phyloP scores from a whole-genome alignment of 2,888 invertebrate genomes.

The Clistopyga incitator region DNA sequence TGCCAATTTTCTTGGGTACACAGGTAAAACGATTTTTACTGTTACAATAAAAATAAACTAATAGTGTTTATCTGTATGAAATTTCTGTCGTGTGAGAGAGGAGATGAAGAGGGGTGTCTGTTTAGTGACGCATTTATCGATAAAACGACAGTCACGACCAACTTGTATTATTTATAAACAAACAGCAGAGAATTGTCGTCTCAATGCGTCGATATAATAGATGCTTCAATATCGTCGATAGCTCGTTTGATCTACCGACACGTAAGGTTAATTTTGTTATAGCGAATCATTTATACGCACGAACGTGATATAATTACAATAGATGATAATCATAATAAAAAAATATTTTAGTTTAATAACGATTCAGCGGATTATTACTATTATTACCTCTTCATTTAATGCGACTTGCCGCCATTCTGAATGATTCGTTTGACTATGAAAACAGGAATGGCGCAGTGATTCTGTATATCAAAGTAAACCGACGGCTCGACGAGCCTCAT shows the following conservation, averaged over 20 bases:
- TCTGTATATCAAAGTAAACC: not conserved
- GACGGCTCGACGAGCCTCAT: not conserved
- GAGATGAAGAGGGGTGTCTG: not conserved
- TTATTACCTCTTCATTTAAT: slow-evolving; percentile 15
- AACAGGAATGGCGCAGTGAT: not conserved
- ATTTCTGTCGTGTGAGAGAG: slow-evolving; percentile 25
- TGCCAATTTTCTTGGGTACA: slow-evolving; percentile 16
- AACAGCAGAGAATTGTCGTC: slow-evolving; percentile 15
- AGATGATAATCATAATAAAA: slow-evolving; percentile 61
- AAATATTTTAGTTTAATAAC: slow-evolving; percentile 61
- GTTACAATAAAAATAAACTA: too few relatives aligned
- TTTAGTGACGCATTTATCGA: slow-evolving; percentile 31
- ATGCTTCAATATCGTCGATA: slow-evolving; percentile 13
- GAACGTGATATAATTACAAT: slow-evolving; percentile 76
- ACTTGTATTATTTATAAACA: slow-evolving; percentile 52
- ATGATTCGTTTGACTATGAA: not conserved
- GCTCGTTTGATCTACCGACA: slow-evolving; percentile 20
- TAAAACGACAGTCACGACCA: slow-evolving; percentile 42
- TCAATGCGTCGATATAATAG: slow-evolving; percentile 19
- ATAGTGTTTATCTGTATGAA: slow-evolving; percentile 42
- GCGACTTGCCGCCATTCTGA: not conserved
- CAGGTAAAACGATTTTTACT: slow-evolving; percentile 18
- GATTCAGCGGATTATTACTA: slow-evolving; percentile 27
- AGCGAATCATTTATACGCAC: slow-evolving; percentile 76
- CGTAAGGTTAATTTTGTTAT: slow-evolving; percentile 67